Evolutionary conservation across 2,888 invertebrate species (phyloP).

Genomic region (Tachina lurida): DNA sequence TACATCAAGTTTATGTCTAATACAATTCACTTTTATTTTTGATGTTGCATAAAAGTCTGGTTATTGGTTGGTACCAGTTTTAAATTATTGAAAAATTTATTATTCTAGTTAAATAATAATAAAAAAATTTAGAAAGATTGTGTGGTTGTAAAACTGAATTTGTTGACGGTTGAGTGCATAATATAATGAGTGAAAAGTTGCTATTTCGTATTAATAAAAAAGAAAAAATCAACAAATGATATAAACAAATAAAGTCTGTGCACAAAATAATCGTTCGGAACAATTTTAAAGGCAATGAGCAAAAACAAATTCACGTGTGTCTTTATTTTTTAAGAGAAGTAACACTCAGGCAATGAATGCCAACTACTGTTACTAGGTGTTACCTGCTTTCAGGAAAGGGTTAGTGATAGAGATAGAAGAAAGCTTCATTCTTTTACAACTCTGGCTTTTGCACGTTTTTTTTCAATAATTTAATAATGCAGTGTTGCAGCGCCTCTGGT

Average conservation of each 20-base stretch:
- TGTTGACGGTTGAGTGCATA: constrained; percentile 56
- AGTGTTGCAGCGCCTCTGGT: too few relatives aligned
- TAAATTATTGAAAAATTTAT: not conserved
- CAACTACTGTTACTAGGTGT: too few relatives aligned
- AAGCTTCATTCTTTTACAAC: too few relatives aligned
- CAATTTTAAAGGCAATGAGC: not conserved
- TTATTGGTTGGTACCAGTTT: constrained; percentile 44
- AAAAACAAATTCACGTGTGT: too few relatives aligned
- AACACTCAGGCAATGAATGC: too few relatives aligned
- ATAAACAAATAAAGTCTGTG: constrained; percentile 17
- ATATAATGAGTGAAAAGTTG: constrained; percentile 46
- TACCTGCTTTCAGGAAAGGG: too few relatives aligned
- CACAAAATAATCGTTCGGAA: not conserved
- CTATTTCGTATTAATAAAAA: constrained; percentile 9
- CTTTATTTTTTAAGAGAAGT: too few relatives aligned
- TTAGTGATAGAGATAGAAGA: too few relatives aligned
- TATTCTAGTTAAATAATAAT: constrained; percentile 17
- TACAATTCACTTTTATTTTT: not conserved
- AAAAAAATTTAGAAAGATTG: constrained; percentile 31
- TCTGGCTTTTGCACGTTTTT: too few relatives aligned
- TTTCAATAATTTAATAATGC: too few relatives aligned
- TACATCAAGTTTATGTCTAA: not conserved
- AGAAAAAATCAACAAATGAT: not conserved
- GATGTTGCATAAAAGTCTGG: constrained; percentile 31
- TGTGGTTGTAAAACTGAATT: constrained; percentile 40